These are phyloP conservation scores for Tenodera sinensis DNA, from an alignment of 2,888 invertebrate genomes.

Conservation along the genomic window DNA sequence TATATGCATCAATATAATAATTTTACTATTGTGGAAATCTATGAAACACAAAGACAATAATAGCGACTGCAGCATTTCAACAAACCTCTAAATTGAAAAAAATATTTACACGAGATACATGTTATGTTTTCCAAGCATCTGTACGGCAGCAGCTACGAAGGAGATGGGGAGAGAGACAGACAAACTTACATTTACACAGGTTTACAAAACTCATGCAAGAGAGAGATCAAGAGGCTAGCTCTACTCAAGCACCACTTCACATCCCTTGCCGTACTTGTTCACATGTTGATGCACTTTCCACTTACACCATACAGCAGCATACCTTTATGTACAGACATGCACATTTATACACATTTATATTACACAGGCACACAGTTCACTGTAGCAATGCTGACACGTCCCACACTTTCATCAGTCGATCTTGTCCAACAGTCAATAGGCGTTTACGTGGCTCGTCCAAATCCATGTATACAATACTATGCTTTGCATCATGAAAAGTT, in stretches of 20 bases:
- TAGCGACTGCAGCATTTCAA: no score
- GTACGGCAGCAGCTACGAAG: no score
- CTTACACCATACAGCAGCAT: neutral
- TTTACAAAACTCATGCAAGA: no score
- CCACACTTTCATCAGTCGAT: slow-evolving; percentile 92
- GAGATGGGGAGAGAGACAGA: no score
- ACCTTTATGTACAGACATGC: neutral
- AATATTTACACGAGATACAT: no score
- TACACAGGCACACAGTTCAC: slow-evolving; percentile 28
- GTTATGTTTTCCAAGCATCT: no score
- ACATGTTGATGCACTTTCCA: neutral
- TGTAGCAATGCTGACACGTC: slow-evolving; percentile 67
- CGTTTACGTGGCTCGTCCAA: slow-evolving; percentile 85
- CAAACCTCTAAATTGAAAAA: no score
- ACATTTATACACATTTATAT: neutral
- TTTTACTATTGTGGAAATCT: no score
- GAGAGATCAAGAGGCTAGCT: no score
- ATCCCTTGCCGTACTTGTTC: neutral
- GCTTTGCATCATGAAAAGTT: slow-evolving; percentile 92
- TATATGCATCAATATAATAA: no score
- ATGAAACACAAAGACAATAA: no score
- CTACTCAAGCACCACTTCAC: neutral
- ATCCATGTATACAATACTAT: slow-evolving; percentile 83
- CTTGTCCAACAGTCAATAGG: slow-evolving; percentile 90
- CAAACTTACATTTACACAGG: no score